Evolutionary conservation across 2,797 vertebrate genomes (phyloP).

Genomic region (Clarias platycephalus): DNA sequence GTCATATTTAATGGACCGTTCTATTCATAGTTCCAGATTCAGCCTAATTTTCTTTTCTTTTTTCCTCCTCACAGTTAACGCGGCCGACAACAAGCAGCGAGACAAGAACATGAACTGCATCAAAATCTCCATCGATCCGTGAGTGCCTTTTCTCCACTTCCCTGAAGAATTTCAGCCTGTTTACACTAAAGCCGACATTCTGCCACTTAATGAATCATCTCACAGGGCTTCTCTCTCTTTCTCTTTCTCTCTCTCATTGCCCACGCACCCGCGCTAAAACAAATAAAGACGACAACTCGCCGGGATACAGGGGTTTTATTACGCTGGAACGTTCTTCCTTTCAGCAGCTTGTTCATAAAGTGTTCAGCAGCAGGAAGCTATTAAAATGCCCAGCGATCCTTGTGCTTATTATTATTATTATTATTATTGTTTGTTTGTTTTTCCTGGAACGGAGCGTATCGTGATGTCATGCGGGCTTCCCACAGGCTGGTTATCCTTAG

Average conservation of each 20-base stretch:
- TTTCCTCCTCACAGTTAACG: constrained; percentile 84
- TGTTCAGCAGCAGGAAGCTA: constrained; percentile 33
- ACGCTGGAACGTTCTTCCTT: not conserved
- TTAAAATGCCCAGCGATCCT: constrained; percentile 19
- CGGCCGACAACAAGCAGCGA: constrained; percentile 97
- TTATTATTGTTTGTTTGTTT: not conserved
- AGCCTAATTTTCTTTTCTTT: constrained; percentile 45
- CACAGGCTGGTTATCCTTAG: not conserved
- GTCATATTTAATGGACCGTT: not conserved
- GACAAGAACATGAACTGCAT: constrained; percentile 97
- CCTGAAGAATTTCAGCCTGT: constrained; percentile 5
- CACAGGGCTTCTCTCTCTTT: not conserved
- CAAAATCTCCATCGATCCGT: constrained; percentile 97
- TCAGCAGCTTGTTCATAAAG: constrained; percentile 15
- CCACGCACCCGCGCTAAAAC: not conserved
- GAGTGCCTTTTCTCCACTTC: constrained; percentile 69
- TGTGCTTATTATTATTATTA: not conserved
- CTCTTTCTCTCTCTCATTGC: not conserved
- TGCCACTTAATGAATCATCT: constrained; percentile 18
- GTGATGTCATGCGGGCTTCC: not conserved
- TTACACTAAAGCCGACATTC: not conserved
- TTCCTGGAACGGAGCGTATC: not conserved
- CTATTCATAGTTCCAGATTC: not conserved
- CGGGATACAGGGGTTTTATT: not conserved
- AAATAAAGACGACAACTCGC: constrained; percentile 27